These are phyloP conservation scores for Siderastrea radians DNA, from an alignment of 92 coral and sea anemone species.

Conservation along the genomic window DNA sequence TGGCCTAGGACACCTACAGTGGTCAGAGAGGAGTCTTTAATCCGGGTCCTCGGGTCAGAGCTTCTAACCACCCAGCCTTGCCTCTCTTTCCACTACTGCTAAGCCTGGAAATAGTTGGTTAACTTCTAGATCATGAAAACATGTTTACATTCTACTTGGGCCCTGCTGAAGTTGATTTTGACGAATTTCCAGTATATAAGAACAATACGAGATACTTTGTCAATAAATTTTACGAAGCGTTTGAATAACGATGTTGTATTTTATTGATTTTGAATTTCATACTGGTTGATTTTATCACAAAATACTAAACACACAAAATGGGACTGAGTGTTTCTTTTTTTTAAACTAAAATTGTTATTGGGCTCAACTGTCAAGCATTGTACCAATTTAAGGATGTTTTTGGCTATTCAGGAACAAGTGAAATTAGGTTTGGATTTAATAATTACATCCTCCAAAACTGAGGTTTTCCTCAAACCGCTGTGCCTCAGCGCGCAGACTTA, in stretches of 20 bases:
- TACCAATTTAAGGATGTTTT: not conserved
- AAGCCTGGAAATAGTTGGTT: constrained; percentile 8
- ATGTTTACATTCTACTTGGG: constrained; percentile 9
- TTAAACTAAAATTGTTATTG: not conserved
- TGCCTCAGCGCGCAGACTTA: not conserved
- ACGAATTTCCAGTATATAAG: not conserved
- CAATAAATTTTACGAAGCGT: not conserved
- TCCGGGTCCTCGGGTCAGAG: no score
- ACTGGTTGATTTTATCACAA: not conserved
- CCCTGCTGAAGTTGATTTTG: not conserved
- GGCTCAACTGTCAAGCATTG: not conserved
- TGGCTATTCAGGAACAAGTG: not conserved
- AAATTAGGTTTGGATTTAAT: not conserved
- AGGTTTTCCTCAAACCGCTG: no score
- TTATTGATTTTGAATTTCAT: constrained; percentile 29
- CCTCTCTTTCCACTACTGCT: no score
- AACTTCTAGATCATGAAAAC: not conserved
- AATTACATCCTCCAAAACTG: not conserved
- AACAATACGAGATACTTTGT: not conserved
- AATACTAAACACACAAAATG: not conserved
- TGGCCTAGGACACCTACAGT: no score
- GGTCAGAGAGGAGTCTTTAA: no score
- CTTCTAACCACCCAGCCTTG: no score
- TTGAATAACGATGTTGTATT: not conserved
- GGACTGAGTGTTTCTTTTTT: not conserved